Conservation (phyloP, 2,113 vertebrate genomes). For the Sardina pilchardus region DNA sequence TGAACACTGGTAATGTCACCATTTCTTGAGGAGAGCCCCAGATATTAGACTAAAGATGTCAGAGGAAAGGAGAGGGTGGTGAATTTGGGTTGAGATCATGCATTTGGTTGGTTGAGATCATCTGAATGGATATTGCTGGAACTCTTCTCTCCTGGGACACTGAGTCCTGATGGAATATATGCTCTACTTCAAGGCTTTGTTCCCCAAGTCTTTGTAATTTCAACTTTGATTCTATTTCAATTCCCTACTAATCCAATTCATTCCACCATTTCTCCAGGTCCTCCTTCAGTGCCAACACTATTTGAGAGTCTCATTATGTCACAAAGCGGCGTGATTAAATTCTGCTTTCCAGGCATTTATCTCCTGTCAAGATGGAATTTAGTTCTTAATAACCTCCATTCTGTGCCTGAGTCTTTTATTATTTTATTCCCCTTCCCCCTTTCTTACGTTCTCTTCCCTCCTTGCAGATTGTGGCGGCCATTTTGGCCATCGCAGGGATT, state of each 20-base stretch:
- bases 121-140: not conserved
- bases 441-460: constrained; percentile 42
- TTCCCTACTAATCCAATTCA: constrained; percentile 4
- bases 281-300: not conserved
- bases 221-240: not conserved
- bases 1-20: not conserved
- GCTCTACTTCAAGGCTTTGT: not conserved
- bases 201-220: not conserved
- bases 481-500: constrained; percentile 95
- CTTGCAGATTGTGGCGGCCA: constrained; percentile 91
- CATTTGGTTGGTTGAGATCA: too few relatives aligned
- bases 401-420: constrained; percentile 31
- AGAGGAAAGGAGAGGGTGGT: not conserved
- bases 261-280: not conserved
- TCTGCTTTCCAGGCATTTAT: constrained; percentile 9
- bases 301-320: constrained; percentile 12
- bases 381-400: not conserved
- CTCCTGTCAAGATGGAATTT: constrained; percentile 1
- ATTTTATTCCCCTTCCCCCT: not conserved
- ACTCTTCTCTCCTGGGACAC: not conserved
- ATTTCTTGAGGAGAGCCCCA: not conserved
- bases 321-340: not conserved
- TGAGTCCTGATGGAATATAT: not conserved
- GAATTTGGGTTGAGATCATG: not conserved
- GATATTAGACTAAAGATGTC: not conserved